Evolutionary conservation across 2,888 invertebrate species (phyloP), one percentile per base, ranked within the genome.

Genomic region (Habrosyne pyritoides): DNA sequence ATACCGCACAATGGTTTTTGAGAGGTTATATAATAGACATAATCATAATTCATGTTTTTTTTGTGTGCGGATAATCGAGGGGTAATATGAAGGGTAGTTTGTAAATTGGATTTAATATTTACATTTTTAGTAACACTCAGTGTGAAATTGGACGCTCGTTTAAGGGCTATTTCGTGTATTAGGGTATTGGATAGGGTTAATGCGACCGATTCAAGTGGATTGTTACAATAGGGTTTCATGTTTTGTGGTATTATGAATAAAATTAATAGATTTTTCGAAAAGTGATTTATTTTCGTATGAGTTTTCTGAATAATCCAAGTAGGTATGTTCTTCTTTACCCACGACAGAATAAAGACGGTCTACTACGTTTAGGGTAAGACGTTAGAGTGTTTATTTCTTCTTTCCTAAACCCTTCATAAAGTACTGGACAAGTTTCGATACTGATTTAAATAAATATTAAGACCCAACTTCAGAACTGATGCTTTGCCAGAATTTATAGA

Each of bases 41-140:
- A 85, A 81, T 86, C 86, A 90, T 91, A 88, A 89, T 89, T 89
- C 83, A 80, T 87, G 85, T 88, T 87, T 88, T 83, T 79, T 77
- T 77, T 73, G 30, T 80, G 75, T 79, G 67, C 67, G 80, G 85
- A 89, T 89, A 81, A 87, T 88, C 84, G 86, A 81, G 84, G 89
- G 89, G 86, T 77, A 76, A 73, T 71, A 52, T 63, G 69, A 79
- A 77, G 85, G 85, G 84, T 83, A 80, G 83, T 83, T 81, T 63
- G 78, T 85, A 86, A 89, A 91, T 91, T 92, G 91, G 92, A 92
- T 91, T 89, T 89, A 91, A 91, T 92, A 91, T 91, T 92, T 91
- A 84, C 84, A 80, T 87, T 86, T 87, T 86, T 85, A 75, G 86
- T 71, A 86, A 87, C 88, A 85, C 82, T 89, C 82, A 85, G 87